Evolutionary conservation across 2,888 invertebrate species (phyloP).

Genomic region (Cyclophora albipunctata): DNA sequence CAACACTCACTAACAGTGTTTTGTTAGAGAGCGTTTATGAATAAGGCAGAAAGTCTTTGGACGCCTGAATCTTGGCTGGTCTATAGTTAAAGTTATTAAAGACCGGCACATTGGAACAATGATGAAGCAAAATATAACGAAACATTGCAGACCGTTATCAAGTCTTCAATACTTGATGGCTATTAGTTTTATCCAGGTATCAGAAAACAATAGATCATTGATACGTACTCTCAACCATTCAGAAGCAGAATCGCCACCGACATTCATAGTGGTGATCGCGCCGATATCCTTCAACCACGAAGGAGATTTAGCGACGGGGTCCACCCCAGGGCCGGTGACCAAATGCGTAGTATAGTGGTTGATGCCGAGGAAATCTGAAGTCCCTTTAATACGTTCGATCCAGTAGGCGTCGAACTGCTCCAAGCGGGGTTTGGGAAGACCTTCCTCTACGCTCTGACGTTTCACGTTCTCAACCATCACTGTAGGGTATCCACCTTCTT

Average conservation of each 20-base stretch:
- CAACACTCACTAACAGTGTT: no score
- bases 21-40: no score
- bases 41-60: no score
- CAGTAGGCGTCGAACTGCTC: conserved; percentile 65
- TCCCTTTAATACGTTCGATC: conserved; percentile 62
- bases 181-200: neutral
- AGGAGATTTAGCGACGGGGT: conserved; percentile 57
- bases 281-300: conserved; percentile 71
- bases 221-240: conserved; percentile 62
- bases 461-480: conserved; percentile 65
- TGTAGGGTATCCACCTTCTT: conserved; percentile 65
- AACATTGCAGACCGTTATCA: no score
- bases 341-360: conserved; percentile 70
- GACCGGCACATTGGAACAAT: no score
- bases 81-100: no score
- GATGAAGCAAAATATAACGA: no score
- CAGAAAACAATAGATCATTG: neutral
- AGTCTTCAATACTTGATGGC: no score
- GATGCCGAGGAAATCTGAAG: conserved; percentile 67
- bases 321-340: conserved; percentile 56
- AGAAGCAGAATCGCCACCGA: conserved; percentile 64
- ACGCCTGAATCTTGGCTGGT: no score
- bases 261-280: conserved; percentile 58
- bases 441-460: conserved; percentile 55
- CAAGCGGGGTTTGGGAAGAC: conserved; percentile 52